Percentiles rank a stretch among this genome's conserved stretches.
phyloP scores from a whole-genome alignment of 2,888 invertebrate genomes.

The Seladonia tumulorum region DNA sequence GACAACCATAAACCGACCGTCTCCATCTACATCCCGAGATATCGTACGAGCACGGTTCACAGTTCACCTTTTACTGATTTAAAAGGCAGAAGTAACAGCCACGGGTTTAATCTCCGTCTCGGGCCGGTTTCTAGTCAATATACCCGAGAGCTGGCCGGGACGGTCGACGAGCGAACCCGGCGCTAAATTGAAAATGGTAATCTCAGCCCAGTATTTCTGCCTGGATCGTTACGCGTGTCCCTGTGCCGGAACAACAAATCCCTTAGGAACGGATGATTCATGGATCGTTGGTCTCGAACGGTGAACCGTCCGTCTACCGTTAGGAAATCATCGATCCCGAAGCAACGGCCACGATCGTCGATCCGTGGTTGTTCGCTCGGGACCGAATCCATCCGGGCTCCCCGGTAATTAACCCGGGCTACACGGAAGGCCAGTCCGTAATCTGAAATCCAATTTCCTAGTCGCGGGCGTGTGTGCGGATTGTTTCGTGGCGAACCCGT shows the following conservation, averaged over 20 bases:
- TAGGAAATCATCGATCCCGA: constrained; percentile 3
- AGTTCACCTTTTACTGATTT: constrained; percentile 32
- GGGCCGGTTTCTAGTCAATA: constrained; percentile 48
- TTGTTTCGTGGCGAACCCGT: background rate
- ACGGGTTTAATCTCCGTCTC: constrained; percentile 46
- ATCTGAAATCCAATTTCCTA: constrained; percentile 67
- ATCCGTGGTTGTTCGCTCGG: background rate
- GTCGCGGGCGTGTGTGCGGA: constrained; percentile 21
- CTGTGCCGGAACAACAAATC: constrained; percentile 18
- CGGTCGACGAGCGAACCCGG: background rate
- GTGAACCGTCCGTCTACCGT: background rate
- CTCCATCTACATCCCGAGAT: background rate
- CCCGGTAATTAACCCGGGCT: constrained; percentile 36
- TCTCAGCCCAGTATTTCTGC: constrained; percentile 35
- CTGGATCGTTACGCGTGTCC: constrained; percentile 16
- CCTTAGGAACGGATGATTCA: constrained; percentile 5
- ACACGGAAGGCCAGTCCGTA: constrained; percentile 15
- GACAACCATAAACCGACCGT: background rate
- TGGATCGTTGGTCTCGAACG: background rate
- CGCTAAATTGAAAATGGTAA: constrained; percentile 66
- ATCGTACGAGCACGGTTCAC: constrained; percentile 1
- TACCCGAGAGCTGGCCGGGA: background rate
- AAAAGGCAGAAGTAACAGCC: constrained; percentile 49
- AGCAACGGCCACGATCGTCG: background rate
- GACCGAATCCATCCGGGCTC: background rate